Evolutionary conservation across 2,888 invertebrate genomes (phyloP).

Genomic region (Heteromurus nitidus): DNA sequence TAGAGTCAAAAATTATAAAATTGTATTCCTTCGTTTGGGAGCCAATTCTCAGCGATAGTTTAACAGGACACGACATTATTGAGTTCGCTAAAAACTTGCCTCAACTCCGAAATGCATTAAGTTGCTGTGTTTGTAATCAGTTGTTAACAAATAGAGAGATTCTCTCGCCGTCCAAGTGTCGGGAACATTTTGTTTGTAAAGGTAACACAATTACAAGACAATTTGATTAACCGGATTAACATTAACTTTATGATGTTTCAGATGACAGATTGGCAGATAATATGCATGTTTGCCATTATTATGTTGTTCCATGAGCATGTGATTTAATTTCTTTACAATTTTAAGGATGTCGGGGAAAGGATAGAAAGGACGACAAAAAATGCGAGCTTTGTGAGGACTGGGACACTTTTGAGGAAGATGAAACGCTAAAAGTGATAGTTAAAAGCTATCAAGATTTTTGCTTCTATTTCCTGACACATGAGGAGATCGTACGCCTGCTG

Average conservation of each 20-base stretch:
- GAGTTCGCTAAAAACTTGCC: slow-evolving; percentile 40
- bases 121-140: slow-evolving; percentile 61
- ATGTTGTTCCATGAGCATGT: not conserved
- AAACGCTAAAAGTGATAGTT: slow-evolving; percentile 39
- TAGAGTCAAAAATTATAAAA: not conserved
- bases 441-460: slow-evolving; percentile 59
- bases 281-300: not conserved
- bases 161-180: slow-evolving; percentile 18
- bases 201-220: no score
- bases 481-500: slow-evolving; percentile 36
- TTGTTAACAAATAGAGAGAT: slow-evolving; percentile 29
- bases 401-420: slow-evolving; percentile 47
- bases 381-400: slow-evolving; percentile 59
- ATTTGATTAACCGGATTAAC: no score
- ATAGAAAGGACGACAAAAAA: slow-evolving; percentile 14
- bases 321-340: not conserved
- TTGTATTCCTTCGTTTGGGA: slow-evolving; percentile 47
- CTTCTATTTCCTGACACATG: slow-evolving; percentile 40
- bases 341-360: slow-evolving; percentile 57
- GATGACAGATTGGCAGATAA: not conserved
- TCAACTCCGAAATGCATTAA: slow-evolving; percentile 33
- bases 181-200: slow-evolving; percentile 65
- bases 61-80: slow-evolving; percentile 28
- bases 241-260: no score
- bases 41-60: slow-evolving; percentile 11